phyloP scores from a whole-genome alignment of 2,113 vertebrate genomes.

The Percina caprodes region DNA sequence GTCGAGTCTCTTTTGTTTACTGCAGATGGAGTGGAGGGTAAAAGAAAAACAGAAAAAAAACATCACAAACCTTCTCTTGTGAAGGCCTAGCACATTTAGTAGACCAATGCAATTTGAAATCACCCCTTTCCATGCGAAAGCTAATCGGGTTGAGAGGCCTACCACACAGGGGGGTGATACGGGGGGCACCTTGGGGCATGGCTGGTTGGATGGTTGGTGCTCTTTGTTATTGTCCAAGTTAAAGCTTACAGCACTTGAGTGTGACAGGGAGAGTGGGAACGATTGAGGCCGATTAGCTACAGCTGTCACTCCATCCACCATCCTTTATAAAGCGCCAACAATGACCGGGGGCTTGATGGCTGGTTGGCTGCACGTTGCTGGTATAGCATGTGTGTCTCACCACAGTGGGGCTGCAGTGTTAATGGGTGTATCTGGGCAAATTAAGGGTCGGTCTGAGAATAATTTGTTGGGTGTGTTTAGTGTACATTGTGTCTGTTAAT shows the following conservation, averaged over 20 bases:
- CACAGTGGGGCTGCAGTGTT: slow-evolving; percentile 17
- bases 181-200: slow-evolving; percentile 67
- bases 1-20: slow-evolving; percentile 62
- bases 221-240: slow-evolving; percentile 77
- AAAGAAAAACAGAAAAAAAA: slow-evolving; percentile 33
- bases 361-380: slow-evolving; percentile 64
- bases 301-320: slow-evolving; percentile 81
- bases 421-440: slow-evolving; percentile 21
- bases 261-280: slow-evolving; percentile 77
- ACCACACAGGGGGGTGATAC: slow-evolving; percentile 59
- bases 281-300: slow-evolving; percentile 82
- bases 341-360: slow-evolving; percentile 67
- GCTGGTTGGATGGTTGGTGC: slow-evolving; percentile 64
- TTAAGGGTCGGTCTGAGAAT: slow-evolving; percentile 22
- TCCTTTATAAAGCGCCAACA: slow-evolving; percentile 70
- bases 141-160: slow-evolving; percentile 72
- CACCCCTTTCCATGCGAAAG: slow-evolving; percentile 42
- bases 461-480: slow-evolving; percentile 19
- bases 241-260: slow-evolving; percentile 79
- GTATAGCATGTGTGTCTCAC: slow-evolving; percentile 57
- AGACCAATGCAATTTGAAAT: slow-evolving; percentile 56
- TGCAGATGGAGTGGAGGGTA: slow-evolving; percentile 61
- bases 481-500: slow-evolving; percentile 13
- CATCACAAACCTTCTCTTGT: slow-evolving; percentile 51
- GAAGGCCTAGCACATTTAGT: slow-evolving; percentile 52